Evolutionary conservation across 2,888 invertebrate species (phyloP), one percentile per base, ranked within the genome.

Genomic region (Hydrotaea cyrtoneurina): DNA sequence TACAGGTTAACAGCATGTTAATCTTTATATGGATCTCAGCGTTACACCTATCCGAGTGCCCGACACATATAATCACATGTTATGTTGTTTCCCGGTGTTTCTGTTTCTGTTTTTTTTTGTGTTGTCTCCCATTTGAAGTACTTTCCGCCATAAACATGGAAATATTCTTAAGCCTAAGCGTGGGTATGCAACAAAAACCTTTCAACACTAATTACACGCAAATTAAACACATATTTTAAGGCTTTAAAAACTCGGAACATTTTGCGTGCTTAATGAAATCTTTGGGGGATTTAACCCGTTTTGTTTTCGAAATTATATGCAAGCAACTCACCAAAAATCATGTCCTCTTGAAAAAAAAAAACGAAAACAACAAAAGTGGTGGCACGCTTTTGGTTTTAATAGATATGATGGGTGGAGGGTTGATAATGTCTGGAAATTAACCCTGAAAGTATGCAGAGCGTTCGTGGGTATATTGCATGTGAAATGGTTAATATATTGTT

Each of bases 161-260:
- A 85, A 80, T 87, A 86, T 87, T 83, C 78, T 83, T 85, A 82
- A 82, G 81, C 84, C 74, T 72, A 80, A 79, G 66, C 21, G n/a
- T n/a, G n/a, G 66, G 55, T 82, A 79, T 73, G 81, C 79, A 74
- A 64, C 39, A 62, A 82, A 82, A 85, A 79, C 72, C 85, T 86
- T 86, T 85, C 80, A 86, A 85, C 86, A 86, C 85, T 86, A 87
- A 87, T 87, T 87, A 87, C 80, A 87, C 85, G 86, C 87, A 87
- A 86, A 85, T 87, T 87, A 86, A 81, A 80, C 82, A 78, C 57
- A 82, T 53, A 57, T 64, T 82, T 74, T 57, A 46, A 19, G 73
- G 55, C 17, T 31, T 46, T 17, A 39, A 59, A 23, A 50, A n/a
- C 11, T n/a, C 17, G 8, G 13, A 39, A 75, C 11, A 19, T 39